Base-by-base conservation (phyloP, 2,888 invertebrate species). In the Cheiracanthium punctorium region DNA sequence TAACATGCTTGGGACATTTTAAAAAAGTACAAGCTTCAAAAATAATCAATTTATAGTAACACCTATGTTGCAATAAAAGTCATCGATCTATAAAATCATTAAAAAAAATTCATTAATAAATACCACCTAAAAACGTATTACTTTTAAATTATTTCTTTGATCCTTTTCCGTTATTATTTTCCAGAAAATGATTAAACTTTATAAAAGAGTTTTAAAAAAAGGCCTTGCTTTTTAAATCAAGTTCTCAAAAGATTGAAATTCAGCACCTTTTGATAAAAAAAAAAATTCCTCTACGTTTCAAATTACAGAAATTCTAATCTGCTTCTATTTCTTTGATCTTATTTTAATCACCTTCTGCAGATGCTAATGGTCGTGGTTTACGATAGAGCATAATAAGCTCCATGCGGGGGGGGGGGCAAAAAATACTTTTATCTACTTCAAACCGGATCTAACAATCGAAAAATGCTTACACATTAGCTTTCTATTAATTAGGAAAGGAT, bases 311-410 rank as follows among this genome's bases (percentile, higher is more conserved):
- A 58, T 58, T 24, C 58, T 58, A 58, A 58, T 58, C 24, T 48
- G 5, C 43, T 17, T 17, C 14, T 24, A 58, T 24, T 58, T 24
- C 24, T 58, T 58, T 58, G 4, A 58, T 20, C 2, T 24, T 17
- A 24, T 58, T 58, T 58, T 58, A 58, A 58, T 58, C 58, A 58
- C 58, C 12, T 7, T 20, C 12, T 5, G 5, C 24, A 58, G 24
- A 58, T 58, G 20, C 58, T 58, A 58, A 58, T 58, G 58, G 24
- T 24, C 24, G 58, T 58, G 58, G 58, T 24, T 58, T 58, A 58
- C 58, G 58, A 58, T 58, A 58, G 4, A 4, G 20, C 24, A 58
- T 58, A 58, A 58, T 58, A 24, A 58, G 58, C 58, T 24, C 58
- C 1, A 20, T 58, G 24, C 20, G n/a, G n/a, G n/a, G n/a, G n/a